These are phyloP conservation scores for Galago senegalensis DNA, from an alignment of 2,797 vertebrate genomes.

Conservation along the genomic window DNA sequence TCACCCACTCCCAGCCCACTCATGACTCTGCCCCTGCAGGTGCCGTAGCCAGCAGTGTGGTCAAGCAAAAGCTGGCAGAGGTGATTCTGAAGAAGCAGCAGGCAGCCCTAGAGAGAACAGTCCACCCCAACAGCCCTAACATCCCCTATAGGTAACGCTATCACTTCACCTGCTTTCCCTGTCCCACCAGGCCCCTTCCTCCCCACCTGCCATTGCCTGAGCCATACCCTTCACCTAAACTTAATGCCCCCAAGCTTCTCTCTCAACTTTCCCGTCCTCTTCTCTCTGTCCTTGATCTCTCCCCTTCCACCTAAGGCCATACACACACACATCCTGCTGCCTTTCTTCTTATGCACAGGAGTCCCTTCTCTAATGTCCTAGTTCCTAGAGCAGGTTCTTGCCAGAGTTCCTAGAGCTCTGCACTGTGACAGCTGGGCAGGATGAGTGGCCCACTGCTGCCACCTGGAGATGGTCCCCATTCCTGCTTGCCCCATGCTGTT, in stretches of 20 bases:
- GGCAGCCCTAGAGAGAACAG: constrained; percentile 94
- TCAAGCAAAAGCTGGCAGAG: constrained; percentile 97
- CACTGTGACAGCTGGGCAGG: background rate
- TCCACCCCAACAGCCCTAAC: constrained; percentile 89
- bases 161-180: background rate
- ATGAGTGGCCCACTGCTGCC: constrained; percentile 54
- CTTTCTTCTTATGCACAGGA: background rate
- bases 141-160: constrained; percentile 93
- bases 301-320: background rate
- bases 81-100: constrained; percentile 98
- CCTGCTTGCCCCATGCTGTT: background rate
- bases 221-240: background rate
- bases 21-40: constrained; percentile 86
- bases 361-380: background rate
- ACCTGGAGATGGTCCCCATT: constrained; percentile 23
- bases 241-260: no score
- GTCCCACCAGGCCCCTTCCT: background rate
- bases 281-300: background rate
- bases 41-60: constrained; percentile 96
- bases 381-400: background rate
- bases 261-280: background rate
- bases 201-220: background rate
- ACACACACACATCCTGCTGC: background rate
- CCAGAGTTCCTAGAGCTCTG: background rate
- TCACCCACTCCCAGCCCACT: no score